Conservation (phyloP, 2,113 vertebrate genomes). For the Panurus biarmicus region DNA sequence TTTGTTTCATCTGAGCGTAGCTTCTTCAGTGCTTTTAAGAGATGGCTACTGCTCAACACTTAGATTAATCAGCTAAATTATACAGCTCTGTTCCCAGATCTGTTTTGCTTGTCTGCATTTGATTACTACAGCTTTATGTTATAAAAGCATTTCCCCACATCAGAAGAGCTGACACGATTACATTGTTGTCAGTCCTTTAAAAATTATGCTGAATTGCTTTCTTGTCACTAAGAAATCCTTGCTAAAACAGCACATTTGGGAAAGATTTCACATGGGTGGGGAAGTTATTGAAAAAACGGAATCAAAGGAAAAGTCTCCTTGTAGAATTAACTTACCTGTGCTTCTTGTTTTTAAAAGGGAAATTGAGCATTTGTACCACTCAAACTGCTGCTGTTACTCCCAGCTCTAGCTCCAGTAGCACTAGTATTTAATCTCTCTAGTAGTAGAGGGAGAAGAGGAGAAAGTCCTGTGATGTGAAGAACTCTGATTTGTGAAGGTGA, state of each 20-base stretch:
- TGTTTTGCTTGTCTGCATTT: neutral
- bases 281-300: neutral
- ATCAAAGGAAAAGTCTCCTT: neutral
- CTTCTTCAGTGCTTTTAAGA: neutral
- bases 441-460: neutral
- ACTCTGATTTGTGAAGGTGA: neutral
- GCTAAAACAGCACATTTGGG: neutral
- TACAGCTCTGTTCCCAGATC: neutral
- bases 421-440: neutral
- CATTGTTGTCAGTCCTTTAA: neutral
- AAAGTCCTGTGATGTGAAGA: neutral
- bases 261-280: neutral
- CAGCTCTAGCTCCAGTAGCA: neutral
- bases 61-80: neutral
- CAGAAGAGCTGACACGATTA: neutral
- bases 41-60: neutral
- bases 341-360: neutral
- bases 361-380: neutral
- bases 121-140: neutral
- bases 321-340: neutral
- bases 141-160: neutral
- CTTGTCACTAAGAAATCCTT: neutral
- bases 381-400: neutral
- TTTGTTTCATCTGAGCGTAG: neutral
- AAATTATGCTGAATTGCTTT: neutral